Conservation (phyloP, 2,113 vertebrate genomes). For the Mustelus asterias region DNA sequence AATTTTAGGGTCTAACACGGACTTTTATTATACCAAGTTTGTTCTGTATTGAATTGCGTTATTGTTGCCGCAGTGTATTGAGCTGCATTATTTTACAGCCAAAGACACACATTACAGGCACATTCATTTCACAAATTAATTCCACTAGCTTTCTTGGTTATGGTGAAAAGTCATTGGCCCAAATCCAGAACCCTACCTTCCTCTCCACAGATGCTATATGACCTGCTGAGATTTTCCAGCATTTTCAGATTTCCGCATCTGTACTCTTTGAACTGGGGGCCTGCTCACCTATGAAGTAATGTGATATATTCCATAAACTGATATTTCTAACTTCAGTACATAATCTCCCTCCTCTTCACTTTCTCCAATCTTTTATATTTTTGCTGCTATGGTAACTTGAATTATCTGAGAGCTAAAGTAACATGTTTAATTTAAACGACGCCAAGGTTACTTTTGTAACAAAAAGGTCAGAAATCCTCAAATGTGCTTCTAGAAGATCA, state of each 20-base stretch:
- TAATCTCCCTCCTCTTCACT: not conserved
- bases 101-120: not conserved
- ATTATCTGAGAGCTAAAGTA: not conserved
- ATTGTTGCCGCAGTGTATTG: not conserved
- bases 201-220: not conserved
- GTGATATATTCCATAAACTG: not conserved
- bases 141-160: not conserved
- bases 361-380: not conserved
- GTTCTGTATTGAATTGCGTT: not conserved
- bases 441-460: not conserved
- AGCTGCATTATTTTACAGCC: not conserved
- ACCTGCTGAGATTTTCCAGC: not conserved
- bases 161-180: not conserved
- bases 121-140: not conserved
- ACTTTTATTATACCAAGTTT: not conserved
- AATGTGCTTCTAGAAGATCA: not conserved
- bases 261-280: not conserved
- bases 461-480: not conserved
- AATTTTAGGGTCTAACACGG: not conserved
- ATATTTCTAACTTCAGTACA: not conserved
- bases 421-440: not conserved
- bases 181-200: not conserved
- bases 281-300: not conserved
- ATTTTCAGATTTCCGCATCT: not conserved
- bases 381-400: not conserved